Evolutionary conservation across 2,888 invertebrate genomes (phyloP).

Genomic region (Calephelis perditalis): DNA sequence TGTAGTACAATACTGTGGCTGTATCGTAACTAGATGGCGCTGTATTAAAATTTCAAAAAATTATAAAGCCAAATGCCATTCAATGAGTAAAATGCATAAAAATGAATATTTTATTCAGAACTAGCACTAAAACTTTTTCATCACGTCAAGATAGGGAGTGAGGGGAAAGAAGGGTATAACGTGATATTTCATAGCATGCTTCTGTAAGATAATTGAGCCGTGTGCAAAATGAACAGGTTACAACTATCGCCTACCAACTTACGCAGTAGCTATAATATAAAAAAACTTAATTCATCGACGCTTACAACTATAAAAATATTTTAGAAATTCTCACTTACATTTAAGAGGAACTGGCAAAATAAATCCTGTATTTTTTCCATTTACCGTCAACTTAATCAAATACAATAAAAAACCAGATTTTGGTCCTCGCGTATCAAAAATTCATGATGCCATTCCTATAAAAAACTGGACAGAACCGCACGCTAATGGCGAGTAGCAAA

Average conservation of each 20-base stretch:
- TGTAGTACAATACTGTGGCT: no score
- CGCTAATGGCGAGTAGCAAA: conserved; percentile 66
- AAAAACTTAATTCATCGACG: conserved; percentile 68
- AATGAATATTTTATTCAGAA: no score
- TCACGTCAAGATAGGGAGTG: neutral
- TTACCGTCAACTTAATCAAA: conserved; percentile 42
- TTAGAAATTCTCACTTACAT: conserved; percentile 76
- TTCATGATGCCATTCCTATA: conserved; percentile 72
- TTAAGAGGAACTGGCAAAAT: conserved; percentile 78
- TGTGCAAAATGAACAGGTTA: conserved; percentile 19
- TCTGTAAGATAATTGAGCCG: conserved; percentile 8
- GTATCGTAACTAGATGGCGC: no score
- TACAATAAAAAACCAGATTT: conserved; percentile 55
- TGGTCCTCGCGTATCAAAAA: conserved; percentile 65
- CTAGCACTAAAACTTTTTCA: conserved; percentile 14
- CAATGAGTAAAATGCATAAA: no score
- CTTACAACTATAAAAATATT: conserved; percentile 75
- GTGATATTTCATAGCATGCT: no score
- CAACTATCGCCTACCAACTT: conserved; percentile 35
- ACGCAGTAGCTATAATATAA: conserved; percentile 57
- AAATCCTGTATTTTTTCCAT: conserved; percentile 64
- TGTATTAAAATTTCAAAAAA: no score
- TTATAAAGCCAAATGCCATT: no score
- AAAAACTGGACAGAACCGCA: conserved; percentile 61
- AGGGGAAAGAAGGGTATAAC: neutral